Conservation (phyloP, 1,140 invertebrate species). For the Hycleus phaleratus region DNA sequence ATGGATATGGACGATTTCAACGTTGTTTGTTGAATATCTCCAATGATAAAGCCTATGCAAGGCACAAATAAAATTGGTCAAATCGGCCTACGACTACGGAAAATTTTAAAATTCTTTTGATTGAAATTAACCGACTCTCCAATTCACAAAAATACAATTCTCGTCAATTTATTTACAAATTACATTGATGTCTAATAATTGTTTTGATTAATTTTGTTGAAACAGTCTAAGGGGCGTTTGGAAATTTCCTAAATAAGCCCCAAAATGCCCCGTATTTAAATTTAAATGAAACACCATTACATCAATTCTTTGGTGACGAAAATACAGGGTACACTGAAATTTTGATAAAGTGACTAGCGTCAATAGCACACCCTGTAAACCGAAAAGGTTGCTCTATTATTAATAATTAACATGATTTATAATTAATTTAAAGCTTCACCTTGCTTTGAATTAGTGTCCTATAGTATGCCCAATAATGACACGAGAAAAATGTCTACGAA, state of each 20-base stretch:
- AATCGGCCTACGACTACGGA: constrained; percentile 5
- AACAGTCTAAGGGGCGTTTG: not conserved
- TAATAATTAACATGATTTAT: too few relatives aligned
- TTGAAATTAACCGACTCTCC: not conserved
- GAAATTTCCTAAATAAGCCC: not conserved
- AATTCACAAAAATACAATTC: not conserved
- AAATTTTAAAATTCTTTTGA: not conserved
- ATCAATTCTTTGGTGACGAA: too few relatives aligned
- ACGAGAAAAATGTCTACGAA: too few relatives aligned
- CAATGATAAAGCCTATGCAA: constrained; percentile 19
- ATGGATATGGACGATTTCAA: too few relatives aligned
- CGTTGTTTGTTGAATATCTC: too few relatives aligned
- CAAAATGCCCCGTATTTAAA: too few relatives aligned
- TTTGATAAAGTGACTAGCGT: too few relatives aligned
- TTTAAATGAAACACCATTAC: too few relatives aligned
- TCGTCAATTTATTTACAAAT: not conserved
- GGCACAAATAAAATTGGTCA: constrained; percentile 31
- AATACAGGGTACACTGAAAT: too few relatives aligned
- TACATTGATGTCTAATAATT: not conserved
- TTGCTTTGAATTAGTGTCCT: constrained; percentile 1
- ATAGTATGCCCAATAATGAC: too few relatives aligned
- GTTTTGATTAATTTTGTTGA: not conserved
- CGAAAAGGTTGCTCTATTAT: too few relatives aligned
- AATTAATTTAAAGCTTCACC: constrained; percentile 19
- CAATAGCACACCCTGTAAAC: too few relatives aligned